Evolutionary conservation across 2,113 vertebrate species (phyloP), one percentile per base, ranked within the genome.

Genomic region (Girardinichthys multiradiatus): DNA sequence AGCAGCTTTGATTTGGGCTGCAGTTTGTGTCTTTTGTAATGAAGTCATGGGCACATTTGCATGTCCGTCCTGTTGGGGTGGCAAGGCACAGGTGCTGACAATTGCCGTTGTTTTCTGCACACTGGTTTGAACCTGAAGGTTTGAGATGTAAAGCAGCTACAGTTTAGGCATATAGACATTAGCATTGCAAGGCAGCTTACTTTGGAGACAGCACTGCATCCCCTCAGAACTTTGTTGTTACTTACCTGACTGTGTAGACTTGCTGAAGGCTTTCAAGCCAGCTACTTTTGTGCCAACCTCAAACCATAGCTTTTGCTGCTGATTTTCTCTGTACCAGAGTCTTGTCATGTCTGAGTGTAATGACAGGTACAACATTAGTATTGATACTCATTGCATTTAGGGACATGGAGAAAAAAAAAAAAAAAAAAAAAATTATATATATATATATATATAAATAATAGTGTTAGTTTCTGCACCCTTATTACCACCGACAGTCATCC

Each of bases 71-170:
- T 3, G 81, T 30, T 0, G 95, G 95, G 17, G 93, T 93, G 13
- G 96, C 91, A 8, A 98, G 91, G 84, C 97, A 99, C 42, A 98
- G 86, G 57, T 97, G 96, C 76, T 91, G 88, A 59, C 97, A 98
- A 64, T 94, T 92, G 3, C 96, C 97, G 0, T 98, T 96, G 64
- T 82, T 93, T 81, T 90, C 84, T 0, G 91, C 79, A 63, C 97
- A 99, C 35, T 67, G 65, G 1, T 95, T 95, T 14, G 86, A 93
- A 28, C 95, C 97, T 98, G 39, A 28, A 63, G 75, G 0, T 8
- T 35, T n/a, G n/a, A n/a, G n/a, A n/a, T 78, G 45, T 9, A 12
- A 15, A 39, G 12, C 17, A 30, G n/a, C 8, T n/a, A 1, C 2
- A 11, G 1, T 15, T 29, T 48, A 15, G 31, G 19, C 31, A 33